Percentiles rank a stretch among this genome's conserved stretches.
Conservation (phyloP, 2,888 invertebrate species). For the Ctena decussata region DNA sequence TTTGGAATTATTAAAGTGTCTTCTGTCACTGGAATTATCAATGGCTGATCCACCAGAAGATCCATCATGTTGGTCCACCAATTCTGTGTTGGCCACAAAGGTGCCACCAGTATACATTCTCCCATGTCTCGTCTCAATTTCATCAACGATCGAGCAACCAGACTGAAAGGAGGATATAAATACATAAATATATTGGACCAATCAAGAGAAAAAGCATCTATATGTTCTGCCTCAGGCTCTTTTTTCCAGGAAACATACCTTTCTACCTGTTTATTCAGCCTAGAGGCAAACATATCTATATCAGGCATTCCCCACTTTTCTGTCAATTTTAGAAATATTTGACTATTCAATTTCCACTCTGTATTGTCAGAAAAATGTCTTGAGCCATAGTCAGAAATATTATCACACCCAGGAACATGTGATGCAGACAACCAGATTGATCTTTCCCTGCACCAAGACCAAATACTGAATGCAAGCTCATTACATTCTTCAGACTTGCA, state of each 20-base stretch:
- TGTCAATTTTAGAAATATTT: conserved; percentile 16
- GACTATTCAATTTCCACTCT: too few species aligned
- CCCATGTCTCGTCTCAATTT: conserved; percentile 40
- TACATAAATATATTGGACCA: too few species aligned
- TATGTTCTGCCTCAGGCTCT: conserved; percentile 17
- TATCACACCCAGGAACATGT: not conserved
- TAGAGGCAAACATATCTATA: conserved; percentile 38
- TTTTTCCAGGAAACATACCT: conserved; percentile 37
- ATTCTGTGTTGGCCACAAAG: conserved; percentile 41
- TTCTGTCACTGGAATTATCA: not conserved
- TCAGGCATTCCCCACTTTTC: not conserved
- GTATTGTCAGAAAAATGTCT: too few species aligned
- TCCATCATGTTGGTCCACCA: conserved; percentile 39
- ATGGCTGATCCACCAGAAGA: conserved; percentile 1
- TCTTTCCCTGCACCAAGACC: conserved; percentile 20
- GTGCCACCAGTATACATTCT: conserved; percentile 37
- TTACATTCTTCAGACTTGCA: conserved; percentile 3
- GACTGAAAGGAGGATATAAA: conserved; percentile 35
- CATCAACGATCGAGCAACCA: conserved; percentile 16
- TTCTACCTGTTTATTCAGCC: conserved; percentile 25
- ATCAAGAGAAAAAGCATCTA: conserved; percentile 32
- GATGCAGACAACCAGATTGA: not conserved
- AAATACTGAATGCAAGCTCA: conserved; percentile 16
- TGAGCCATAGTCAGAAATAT: not conserved
- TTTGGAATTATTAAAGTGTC: not conserved